Percentiles rank a stretch among this genome's conserved stretches.
Conservation (phyloP, 2,797 vertebrate species). For the Chelmon rostratus region DNA sequence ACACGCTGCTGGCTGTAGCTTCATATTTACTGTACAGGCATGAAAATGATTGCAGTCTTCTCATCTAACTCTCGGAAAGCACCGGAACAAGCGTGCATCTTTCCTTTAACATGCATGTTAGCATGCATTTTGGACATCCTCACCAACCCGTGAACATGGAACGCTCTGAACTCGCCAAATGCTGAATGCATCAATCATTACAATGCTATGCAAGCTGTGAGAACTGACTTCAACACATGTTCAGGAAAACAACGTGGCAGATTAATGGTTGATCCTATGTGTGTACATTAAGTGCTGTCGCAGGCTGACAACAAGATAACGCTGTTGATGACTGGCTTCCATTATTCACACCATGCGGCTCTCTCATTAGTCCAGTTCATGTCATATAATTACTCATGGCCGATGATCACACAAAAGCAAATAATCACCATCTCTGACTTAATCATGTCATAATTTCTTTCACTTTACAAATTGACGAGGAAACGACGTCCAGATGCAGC, state of each 20-base stretch:
- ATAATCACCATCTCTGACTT: constrained; percentile 21
- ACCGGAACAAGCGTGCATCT: neutral
- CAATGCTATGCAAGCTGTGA: neutral
- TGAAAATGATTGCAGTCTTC: neutral
- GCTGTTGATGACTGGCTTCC: constrained; percentile 23
- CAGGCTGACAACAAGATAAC: constrained; percentile 34
- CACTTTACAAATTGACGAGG: constrained; percentile 24
- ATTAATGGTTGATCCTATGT: constrained; percentile 9
- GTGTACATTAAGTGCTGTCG: constrained; percentile 34
- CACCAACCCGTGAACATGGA: too few species aligned
- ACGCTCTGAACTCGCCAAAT: neutral
- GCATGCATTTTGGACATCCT: neutral
- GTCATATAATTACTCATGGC: constrained; percentile 48
- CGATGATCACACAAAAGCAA: constrained; percentile 23
- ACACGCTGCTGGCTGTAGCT: neutral
- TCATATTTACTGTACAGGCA: too few species aligned
- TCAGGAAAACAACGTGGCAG: neutral
- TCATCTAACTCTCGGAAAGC: neutral
- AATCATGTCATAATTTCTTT: constrained; percentile 28
- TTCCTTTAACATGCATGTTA: neutral
- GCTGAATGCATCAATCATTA: too few species aligned
- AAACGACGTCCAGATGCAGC: constrained; percentile 41
- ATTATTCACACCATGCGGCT: constrained; percentile 47
- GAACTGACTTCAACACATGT: neutral
- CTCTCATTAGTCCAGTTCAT: constrained; percentile 44